Conservation (phyloP, 2,797 vertebrate genomes). For the Anabas testudineus region DNA sequence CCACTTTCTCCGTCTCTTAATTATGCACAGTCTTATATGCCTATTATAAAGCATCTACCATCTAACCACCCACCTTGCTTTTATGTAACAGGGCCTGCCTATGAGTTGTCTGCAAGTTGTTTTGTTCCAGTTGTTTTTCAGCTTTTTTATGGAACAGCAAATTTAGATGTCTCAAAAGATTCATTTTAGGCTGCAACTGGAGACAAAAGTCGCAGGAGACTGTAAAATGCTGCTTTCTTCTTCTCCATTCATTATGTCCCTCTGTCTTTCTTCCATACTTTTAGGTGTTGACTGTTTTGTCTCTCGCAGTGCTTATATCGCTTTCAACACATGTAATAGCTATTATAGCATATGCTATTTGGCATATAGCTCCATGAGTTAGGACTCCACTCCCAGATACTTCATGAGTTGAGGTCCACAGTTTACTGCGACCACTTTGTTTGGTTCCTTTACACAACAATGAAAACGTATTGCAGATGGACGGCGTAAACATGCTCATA, state of each 20-base stretch:
- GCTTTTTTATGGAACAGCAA: conserved; percentile 22
- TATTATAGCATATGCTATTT: conserved; percentile 43
- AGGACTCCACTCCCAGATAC: conserved; percentile 47
- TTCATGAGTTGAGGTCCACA: conserved; percentile 45
- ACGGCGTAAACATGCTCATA: conserved; percentile 76
- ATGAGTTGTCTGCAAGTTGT: conserved; percentile 11
- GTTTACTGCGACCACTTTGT: conserved; percentile 74
- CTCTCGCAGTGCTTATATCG: conserved; percentile 3
- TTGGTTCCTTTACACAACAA: conserved; percentile 76
- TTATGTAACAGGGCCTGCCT: conserved; percentile 24
- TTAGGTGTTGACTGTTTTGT: background rate
- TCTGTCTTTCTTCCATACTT: conserved; percentile 3
- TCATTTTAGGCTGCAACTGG: background rate
- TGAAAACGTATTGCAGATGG: conserved; percentile 67
- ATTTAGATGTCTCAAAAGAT: conserved; percentile 19
- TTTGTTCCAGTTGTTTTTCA: conserved; percentile 28
- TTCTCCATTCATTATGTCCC: conserved; percentile 5
- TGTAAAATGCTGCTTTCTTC: background rate
- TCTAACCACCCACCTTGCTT: conserved; percentile 6
- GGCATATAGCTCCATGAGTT: conserved; percentile 27
- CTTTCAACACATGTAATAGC: conserved; percentile 28
- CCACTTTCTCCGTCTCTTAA: conserved; percentile 13
- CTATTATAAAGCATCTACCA: conserved; percentile 5
- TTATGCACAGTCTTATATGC: conserved; percentile 3
- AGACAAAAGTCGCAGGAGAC: conserved; percentile 1